Base-by-base conservation (phyloP, 2,888 invertebrate species). In the Drosophila ezoana region DNA sequence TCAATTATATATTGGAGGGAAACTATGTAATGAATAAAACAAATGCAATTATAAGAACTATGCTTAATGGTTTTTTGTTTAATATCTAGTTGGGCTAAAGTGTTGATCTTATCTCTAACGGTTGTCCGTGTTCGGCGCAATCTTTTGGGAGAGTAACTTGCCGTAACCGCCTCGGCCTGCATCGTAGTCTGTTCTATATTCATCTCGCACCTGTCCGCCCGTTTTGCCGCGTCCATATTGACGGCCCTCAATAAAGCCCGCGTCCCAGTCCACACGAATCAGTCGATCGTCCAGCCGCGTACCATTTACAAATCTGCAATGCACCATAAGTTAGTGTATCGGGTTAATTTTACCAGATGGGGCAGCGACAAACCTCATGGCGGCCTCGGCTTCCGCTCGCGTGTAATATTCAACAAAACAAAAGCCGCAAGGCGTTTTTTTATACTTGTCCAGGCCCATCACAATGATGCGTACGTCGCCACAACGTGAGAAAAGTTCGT, bases 401-500 rank as follows among this genome's bases (percentile, higher is more conserved):
- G 92, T 93, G 89, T 97, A 97, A 92, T 96, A 99, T 93, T 99
- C 99, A 2, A 99, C 96, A 93, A 99, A 99, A 92, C 99, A 99
- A 92, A 99, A 99, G 2, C 99, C 99, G 93, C 99, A 99, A 0
- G 99, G 99, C 0, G 99, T 99, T 92, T 99, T 99, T 90, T 97
- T 98, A 91, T 97, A 97, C 91, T 99, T 98, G 92, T 99, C 99
- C 76, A 99, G 93, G 0, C 99, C 99, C 99, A 99, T 99, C 43
- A 99, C 95, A 45, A 99, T 97, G 83, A 97, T 93, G 76, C 98
- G 95, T 38, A 99, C 96, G 91, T 99, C 99, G 1, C 99, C 99
- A 90, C 98, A 98, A 92, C 97, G 95, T 32, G 97, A 96, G 93
- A 99, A 99, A 58, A 99, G 93, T 92, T 99, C 99, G 89, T 98